Evolutionary conservation across 1,140 invertebrate genomes (phyloP).

Genomic region (Calephelis virginiensis): DNA sequence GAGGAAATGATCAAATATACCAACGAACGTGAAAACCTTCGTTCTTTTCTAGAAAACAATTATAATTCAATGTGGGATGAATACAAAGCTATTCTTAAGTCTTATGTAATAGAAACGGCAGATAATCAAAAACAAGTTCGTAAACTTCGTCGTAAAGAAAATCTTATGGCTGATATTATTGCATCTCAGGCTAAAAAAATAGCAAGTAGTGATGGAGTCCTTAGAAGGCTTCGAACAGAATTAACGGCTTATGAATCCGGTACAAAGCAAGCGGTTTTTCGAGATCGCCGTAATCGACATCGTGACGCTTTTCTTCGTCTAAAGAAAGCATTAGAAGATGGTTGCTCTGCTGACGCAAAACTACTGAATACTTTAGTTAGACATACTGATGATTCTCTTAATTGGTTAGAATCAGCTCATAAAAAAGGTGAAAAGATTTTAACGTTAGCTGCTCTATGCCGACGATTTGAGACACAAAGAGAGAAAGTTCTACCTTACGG

Average conservation of each 20-base stretch:
- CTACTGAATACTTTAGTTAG: slow-evolving; percentile 51
- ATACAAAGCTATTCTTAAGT: slow-evolving; percentile 63
- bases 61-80: slow-evolving; percentile 64
- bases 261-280: slow-evolving; percentile 65
- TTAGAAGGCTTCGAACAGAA: slow-evolving; percentile 54
- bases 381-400: slow-evolving; percentile 47
- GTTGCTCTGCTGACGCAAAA: slow-evolving; percentile 45
- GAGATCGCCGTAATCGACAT: slow-evolving; percentile 62
- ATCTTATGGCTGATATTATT: slow-evolving; percentile 70
- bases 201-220: slow-evolving; percentile 57
- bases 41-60: slow-evolving; percentile 58
- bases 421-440: slow-evolving; percentile 78
- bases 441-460: slow-evolving; percentile 75
- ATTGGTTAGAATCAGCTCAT: slow-evolving; percentile 52
- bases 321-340: slow-evolving; percentile 52
- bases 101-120: slow-evolving; percentile 56
- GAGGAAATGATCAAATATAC: slow-evolving; percentile 59
- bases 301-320: slow-evolving; percentile 52
- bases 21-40: slow-evolving; percentile 56
- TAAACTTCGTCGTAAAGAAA: slow-evolving; percentile 65
- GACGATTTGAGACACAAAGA: slow-evolving; percentile 79
- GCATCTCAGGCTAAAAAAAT: slow-evolving; percentile 66
- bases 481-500: slow-evolving; percentile 80
- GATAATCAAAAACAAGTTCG: slow-evolving; percentile 66
- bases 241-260: slow-evolving; percentile 65